Base-by-base conservation (phyloP, 2,888 invertebrate species). In the Enchytraeus crypticus region DNA sequence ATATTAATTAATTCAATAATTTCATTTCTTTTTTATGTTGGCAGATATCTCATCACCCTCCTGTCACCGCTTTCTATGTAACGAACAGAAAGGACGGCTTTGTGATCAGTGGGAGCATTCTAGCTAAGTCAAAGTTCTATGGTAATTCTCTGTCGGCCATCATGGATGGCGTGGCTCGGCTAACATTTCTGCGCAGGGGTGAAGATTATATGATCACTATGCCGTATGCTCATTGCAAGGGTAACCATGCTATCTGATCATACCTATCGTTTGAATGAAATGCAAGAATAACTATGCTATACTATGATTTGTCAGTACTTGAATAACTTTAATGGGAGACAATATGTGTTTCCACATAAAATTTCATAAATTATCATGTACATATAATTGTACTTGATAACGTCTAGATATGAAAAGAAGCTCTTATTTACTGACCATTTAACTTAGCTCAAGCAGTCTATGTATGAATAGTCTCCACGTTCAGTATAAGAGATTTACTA, bases 111-210 rank as follows among this genome's bases (percentile, higher is more conserved):
- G 91, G 92, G 61, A 90, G 91, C 71, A 87, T 95, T 71, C 83
- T 93, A 68, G 92, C 93, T 26, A 87, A 90, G 74, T 93, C 93
- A 57, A 95, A 93, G 80, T 95, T 92, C 80, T 93, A 93, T 76
- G 93, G 92, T 14, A 95, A 95, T 79, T 92, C 92, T 46, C 88
- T 92, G 60, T 92, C 92, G 2, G 95, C 93, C 32, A 88, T 95
- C 63, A 79, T 95, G 71, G 92, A 92, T 74, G 95, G 93, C 27
- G 86, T 87, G 70, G 92, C 89, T 18, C 83, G 87, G 62, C 82
- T 95, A 63, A 88, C 88, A 58, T 82, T 95, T 63, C 80, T 90
- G 71, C 88, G 88, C 32, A 85, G 92, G 74, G 91, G 90, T 1
- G 95, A 95, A 82, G 88, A 88, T 65, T 95, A 95, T 77, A 83